Conservation (phyloP, 2,797 vertebrate species). For the Tokudaia tokunoshimensis region DNA sequence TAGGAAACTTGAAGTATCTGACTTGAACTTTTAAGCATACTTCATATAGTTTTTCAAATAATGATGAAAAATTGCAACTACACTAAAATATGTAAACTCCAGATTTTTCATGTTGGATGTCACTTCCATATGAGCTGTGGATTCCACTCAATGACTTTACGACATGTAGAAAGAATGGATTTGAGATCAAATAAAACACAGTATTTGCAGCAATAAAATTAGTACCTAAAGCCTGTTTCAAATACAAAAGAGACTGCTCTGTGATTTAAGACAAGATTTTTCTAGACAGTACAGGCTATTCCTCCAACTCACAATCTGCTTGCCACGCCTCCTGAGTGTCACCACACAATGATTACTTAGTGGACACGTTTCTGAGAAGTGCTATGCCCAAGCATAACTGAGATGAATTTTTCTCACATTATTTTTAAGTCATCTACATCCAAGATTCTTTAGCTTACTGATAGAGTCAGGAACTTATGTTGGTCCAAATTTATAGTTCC, state of each 20-base stretch:
- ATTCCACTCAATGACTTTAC: constrained; percentile 1
- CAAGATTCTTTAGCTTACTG: neutral
- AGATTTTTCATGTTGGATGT: neutral
- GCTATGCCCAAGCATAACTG: neutral
- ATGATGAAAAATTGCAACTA: constrained; percentile 38
- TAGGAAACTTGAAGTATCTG: constrained; percentile 57
- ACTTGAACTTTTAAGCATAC: constrained; percentile 57
- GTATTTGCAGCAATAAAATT: constrained; percentile 12
- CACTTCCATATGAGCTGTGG: neutral
- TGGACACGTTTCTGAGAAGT: constrained; percentile 22
- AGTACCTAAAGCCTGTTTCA: constrained; percentile 15
- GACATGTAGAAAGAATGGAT: constrained; percentile 7
- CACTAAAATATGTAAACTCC: constrained; percentile 21
- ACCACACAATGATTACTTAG: neutral
- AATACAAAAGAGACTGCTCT: constrained; percentile 1
- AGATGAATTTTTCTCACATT: constrained; percentile 11
- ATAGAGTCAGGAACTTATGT: neutral
- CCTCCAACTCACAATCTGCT: neutral
- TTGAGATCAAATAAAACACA: constrained; percentile 39
- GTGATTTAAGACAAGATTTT: neutral
- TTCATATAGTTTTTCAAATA: constrained; percentile 38
- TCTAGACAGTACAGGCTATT: neutral
- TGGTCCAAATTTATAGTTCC: neutral
- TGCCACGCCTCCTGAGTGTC: neutral
- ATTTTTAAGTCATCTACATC: neutral